Evolutionary conservation across 2,797 vertebrate species (phyloP), one percentile per base, ranked within the genome.

Genomic region (Enteromius treurensis): DNA sequence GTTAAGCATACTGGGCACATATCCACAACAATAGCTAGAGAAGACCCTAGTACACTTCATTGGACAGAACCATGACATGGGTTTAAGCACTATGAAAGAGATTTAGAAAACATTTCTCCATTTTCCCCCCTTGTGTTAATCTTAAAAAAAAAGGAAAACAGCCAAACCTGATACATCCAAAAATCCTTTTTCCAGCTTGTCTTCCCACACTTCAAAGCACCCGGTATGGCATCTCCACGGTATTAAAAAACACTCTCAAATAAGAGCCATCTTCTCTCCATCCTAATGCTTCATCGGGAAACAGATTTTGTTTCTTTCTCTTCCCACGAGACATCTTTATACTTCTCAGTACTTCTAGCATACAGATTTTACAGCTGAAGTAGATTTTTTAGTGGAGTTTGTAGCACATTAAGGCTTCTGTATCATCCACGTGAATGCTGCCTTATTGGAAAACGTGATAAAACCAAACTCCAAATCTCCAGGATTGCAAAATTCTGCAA

Each of bases 161-260:
- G 17, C 37, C 51, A 80, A 78, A 71, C 86, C 82, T 90, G 91
- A 92, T 92, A 91, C 90, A 88, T 86, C 89, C 80, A 86, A 88
- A 88, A 89, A 84, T 79, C 83, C 79, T 68, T 84, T 89, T 89
- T 85, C 89, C 91, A 91, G 91, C 92, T 90, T 92, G 91, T 93
- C 91, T 91, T 92, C 90, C 90, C 81, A 76, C 88, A 94, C 93
- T 95, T 95, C 93, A 95, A 95, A 95, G 93, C 89, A 89, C 90
- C 91, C 90, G 89, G 92, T 92, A 93, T 90, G 91, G 93, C 93
- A 93, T 93, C 92, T 92, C 90, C 81, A 74, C 89, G 91, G 92
- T 93, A 92, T 93, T 92, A 93, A 88, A 78, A 92, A 91, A 89
- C 89, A 90, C 91, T 89, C 87, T 90, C 88, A 88, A 89, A 89